Conservation (phyloP, 2,113 vertebrate genomes). For the Mustelus asterias region DNA sequence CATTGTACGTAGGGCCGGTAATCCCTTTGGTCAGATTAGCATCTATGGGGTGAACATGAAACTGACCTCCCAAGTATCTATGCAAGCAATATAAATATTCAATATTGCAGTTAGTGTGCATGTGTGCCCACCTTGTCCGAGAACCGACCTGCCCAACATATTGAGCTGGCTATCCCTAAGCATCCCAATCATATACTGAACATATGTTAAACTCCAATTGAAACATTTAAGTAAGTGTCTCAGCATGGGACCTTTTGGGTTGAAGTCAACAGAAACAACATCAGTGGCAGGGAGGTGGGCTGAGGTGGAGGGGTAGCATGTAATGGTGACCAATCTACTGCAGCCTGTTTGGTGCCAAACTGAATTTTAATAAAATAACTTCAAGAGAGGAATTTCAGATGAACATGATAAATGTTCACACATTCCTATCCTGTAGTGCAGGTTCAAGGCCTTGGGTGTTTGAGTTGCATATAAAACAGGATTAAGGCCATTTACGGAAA, state of each 20-base stretch:
- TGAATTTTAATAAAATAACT: not conserved
- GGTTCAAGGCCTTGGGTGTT: not conserved
- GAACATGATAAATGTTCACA: not conserved
- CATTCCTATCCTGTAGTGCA: not conserved
- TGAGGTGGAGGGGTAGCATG: too few species aligned
- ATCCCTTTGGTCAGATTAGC: not conserved
- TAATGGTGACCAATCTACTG: not conserved
- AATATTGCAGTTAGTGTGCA: not conserved
- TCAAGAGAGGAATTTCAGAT: not conserved
- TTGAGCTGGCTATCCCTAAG: not conserved
- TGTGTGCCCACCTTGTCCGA: not conserved
- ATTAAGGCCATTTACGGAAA: not conserved
- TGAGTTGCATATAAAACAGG: not conserved
- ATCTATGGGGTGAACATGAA: not conserved
- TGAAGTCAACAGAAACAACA: not conserved
- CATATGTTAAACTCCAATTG: not conserved
- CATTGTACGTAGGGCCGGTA: not conserved
- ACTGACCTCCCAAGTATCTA: not conserved
- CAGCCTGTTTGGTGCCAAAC: not conserved
- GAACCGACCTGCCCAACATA: not conserved
- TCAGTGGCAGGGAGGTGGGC: too few species aligned
- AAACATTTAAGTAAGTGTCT: not conserved
- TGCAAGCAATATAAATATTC: not conserved
- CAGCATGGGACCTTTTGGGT: not conserved
- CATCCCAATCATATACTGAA: not conserved